These are phyloP conservation scores for Epinephelus coioides DNA, from an alignment of 2,797 vertebrate genomes.

Conservation along the genomic window DNA sequence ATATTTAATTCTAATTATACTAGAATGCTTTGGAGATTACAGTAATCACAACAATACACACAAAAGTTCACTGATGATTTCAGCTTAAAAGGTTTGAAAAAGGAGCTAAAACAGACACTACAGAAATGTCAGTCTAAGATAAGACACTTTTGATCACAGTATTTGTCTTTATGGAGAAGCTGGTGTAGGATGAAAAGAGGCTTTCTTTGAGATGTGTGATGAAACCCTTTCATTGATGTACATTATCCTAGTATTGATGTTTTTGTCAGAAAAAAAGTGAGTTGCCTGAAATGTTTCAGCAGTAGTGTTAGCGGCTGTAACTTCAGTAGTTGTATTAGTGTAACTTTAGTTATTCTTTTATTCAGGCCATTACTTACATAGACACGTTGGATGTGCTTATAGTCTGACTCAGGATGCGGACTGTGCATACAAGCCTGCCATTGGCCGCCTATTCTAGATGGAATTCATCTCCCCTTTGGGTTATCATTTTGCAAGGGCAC, in stretches of 20 bases:
- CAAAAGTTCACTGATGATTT: not conserved
- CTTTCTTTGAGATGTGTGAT: slow-evolving; percentile 26
- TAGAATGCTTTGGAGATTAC: not conserved
- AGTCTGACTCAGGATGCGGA: too few relatives aligned
- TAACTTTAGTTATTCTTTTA: not conserved
- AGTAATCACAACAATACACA: not conserved
- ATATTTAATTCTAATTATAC: not conserved
- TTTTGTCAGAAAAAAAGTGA: not conserved
- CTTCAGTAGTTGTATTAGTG: not conserved
- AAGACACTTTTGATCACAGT: slow-evolving; percentile 22
- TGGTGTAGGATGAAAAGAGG: slow-evolving; percentile 16
- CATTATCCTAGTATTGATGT: slow-evolving; percentile 23
- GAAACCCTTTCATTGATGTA: slow-evolving; percentile 33
- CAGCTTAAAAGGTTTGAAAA: slow-evolving; percentile 1
- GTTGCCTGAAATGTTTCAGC: slow-evolving; percentile 5
- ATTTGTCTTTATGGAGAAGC: not conserved
- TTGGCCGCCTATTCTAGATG: too few relatives aligned
- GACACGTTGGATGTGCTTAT: not conserved
- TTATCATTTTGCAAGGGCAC: too few relatives aligned
- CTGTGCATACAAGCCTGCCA: too few relatives aligned
- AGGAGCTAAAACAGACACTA: not conserved
- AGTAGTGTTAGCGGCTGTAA: not conserved
- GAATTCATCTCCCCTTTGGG: too few relatives aligned
- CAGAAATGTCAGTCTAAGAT: slow-evolving; percentile 14
- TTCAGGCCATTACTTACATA: not conserved